Evolutionary conservation across 2,113 vertebrate genomes (phyloP), one percentile per base, ranked within the genome.

Genomic region (Chrysochloris asiatica): DNA sequence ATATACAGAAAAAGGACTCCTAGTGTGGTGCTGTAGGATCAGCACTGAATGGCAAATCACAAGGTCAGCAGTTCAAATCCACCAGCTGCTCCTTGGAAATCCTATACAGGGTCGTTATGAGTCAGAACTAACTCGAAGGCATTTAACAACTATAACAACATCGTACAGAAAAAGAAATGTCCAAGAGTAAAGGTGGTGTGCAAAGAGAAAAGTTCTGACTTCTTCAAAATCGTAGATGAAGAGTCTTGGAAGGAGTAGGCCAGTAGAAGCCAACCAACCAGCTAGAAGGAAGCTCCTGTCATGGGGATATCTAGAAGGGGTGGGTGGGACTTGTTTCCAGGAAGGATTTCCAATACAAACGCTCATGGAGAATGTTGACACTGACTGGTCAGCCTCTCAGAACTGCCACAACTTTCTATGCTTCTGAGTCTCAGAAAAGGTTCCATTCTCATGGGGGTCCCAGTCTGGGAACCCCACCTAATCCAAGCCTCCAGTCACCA

Each of bases 151-250:
- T n/a, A n/a, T n/a, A n/a, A n/a, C n/a, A n/a, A n/a, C n/a, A n/a
- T n/a, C n/a, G n/a, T n/a, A n/a, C n/a, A n/a, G n/a, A n/a, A n/a
- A n/a, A n/a, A n/a, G 38, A 28, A 13, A 8, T 45, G 33, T 9
- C 78, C 13, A 84, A 38, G 52, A 81, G 33, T 83, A 83, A 78
- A 81, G 56, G 45, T 17, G 1, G 86, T 54, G 21, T 78, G 24
- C 7, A 52, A 17, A n/a, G 63, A 50, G 63, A 82, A 16, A 91
- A 65, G 45, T 19, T 48, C 47, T 63, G 65, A 72, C 77, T 86
- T 80, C 88, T 47, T 80, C 67, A 86, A 89, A 86, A 88, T 77
- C 93, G 71, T 3, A 41, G 82, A 6, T 17, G 45, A 86, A 79
- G 36, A 61, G 22, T 1, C 30, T 82, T 56, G 28, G 26, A 88